These are phyloP conservation scores for Oscheius sp. DNA, from an alignment of 1,140 invertebrate species.

Conservation along the genomic window DNA sequence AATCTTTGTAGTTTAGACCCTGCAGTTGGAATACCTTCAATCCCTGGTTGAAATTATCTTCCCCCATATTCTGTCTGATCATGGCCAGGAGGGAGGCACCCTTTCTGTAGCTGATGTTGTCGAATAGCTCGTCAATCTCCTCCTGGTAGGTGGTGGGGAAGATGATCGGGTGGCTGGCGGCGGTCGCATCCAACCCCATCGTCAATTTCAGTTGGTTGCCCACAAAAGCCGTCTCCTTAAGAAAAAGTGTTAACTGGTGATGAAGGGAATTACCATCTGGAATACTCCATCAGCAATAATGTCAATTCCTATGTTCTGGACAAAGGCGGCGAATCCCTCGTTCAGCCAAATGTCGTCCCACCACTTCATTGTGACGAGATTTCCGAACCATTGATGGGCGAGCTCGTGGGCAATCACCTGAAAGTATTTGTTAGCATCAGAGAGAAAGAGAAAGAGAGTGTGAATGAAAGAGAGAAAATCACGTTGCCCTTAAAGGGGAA, in stretches of 20 bases:
- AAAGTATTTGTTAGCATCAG: no score
- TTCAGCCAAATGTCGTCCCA: slow-evolving; percentile 90
- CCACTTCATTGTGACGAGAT: slow-evolving; percentile 79
- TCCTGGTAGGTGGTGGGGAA: slow-evolving; percentile 83
- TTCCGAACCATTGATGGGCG: slow-evolving; percentile 68
- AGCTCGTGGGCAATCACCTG: slow-evolving; percentile 77
- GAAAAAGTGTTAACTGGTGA: no score
- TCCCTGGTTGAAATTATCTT: slow-evolving; percentile 18
- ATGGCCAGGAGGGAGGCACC: slow-evolving; percentile 62
- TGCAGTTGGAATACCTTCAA: slow-evolving; percentile 4
- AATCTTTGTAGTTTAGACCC: background rate
- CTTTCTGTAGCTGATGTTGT: slow-evolving; percentile 86
- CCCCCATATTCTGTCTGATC: slow-evolving; percentile 8
- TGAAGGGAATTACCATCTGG: slow-evolving; percentile 35
- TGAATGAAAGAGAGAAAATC: no score
- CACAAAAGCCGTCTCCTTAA: no score
- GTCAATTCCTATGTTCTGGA: slow-evolving; percentile 76
- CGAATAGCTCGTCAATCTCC: slow-evolving; percentile 88
- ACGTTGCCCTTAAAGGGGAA: no score
- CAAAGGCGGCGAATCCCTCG: slow-evolving; percentile 83
- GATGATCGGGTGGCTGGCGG: slow-evolving; percentile 68
- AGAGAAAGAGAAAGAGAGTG: no score
- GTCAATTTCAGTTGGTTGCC: no score
- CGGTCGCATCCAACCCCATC: slow-evolving; percentile 18
- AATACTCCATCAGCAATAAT: slow-evolving; percentile 42